A percentile compares a stretch with the other conserved stretches of the same genome.
Evolutionary conservation across 2,113 vertebrate species (phyloP).

Genomic region (Indicator indicator): DNA sequence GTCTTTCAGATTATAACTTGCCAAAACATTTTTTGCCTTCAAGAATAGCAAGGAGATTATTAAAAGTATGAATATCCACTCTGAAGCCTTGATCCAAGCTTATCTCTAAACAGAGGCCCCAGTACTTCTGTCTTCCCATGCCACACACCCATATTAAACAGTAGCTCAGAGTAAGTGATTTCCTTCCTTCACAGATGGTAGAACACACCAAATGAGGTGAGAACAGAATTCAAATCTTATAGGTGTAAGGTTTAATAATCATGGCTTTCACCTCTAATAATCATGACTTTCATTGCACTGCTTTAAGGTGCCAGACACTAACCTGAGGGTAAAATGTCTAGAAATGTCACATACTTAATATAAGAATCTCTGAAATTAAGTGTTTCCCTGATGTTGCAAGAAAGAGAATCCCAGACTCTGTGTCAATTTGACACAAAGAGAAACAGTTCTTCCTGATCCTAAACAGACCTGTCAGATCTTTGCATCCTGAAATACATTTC

Average conservation of each 20-base stretch:
- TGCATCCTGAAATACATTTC: neutral
- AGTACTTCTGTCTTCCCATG: neutral
- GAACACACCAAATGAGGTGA: neutral
- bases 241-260: neutral
- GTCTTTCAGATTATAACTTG: neutral
- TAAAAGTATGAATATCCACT: neutral
- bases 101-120: neutral
- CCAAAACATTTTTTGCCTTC: neutral
- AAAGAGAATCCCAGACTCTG: neutral
- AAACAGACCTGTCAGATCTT: neutral
- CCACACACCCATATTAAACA: neutral
- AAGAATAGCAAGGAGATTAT: neutral
- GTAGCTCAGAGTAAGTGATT: neutral
- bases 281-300: neutral
- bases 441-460: neutral
- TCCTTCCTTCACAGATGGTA: neutral
- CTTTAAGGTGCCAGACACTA: neutral
- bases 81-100: neutral
- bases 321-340: neutral
- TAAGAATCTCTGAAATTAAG: neutral
- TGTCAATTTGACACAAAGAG: neutral
- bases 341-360: neutral
- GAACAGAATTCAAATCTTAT: neutral
- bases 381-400: neutral
- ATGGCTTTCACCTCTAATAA: neutral